Conservation (phyloP, 2,797 vertebrate genomes). For the Graptemys geographica region DNA sequence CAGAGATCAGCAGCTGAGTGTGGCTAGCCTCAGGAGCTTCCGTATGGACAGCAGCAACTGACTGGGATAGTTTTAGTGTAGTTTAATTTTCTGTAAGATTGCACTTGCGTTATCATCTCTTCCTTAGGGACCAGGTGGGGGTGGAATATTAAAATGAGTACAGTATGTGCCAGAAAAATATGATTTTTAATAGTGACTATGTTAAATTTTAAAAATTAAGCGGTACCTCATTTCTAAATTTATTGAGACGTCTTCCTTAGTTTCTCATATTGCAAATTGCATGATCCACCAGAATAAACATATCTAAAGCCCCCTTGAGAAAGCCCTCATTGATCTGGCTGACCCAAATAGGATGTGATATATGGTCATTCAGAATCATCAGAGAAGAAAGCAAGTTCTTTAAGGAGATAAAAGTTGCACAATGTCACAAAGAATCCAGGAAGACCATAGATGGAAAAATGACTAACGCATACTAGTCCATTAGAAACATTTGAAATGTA, state of each 20-base stretch:
- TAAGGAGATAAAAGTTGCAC: neutral
- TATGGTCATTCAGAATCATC: neutral
- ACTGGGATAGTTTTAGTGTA: neutral
- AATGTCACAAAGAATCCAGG: neutral
- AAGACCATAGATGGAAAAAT: neutral
- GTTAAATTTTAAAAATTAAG: neutral
- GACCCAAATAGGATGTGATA: neutral
- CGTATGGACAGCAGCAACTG: neutral
- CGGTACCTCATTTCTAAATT: neutral
- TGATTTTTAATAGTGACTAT: neutral
- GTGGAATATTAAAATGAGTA: neutral
- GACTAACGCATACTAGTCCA: neutral
- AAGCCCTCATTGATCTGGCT: neutral
- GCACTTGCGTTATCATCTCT: no score
- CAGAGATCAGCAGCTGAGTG: neutral
- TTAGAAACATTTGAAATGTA: neutral
- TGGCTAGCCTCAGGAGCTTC: neutral
- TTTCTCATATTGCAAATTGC: neutral
- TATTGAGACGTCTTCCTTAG: neutral
- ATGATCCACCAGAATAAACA: neutral
- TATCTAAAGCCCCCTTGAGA: fast-evolving
- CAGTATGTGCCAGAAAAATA: neutral
- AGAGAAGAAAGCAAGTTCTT: neutral
- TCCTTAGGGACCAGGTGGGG: neutral
- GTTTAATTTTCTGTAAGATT: neutral